phyloP scores from a whole-genome alignment of 2,113 vertebrate genomes.

The Channa argus region DNA sequence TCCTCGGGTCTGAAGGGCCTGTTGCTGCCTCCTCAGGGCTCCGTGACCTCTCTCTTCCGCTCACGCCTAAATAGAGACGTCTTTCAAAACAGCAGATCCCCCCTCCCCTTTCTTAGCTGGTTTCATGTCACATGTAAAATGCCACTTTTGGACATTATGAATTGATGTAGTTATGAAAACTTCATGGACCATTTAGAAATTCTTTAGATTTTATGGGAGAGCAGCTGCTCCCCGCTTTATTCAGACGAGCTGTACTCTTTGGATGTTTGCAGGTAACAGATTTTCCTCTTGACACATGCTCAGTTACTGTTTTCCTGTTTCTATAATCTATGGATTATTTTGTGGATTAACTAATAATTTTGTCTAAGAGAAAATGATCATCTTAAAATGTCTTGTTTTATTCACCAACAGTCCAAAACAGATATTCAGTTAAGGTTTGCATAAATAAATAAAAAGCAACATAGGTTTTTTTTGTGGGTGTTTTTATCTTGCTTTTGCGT shows the following conservation, averaged over 20 bases:
- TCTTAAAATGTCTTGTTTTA: no score
- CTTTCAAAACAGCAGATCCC: conserved; percentile 48
- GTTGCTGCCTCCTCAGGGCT: conserved; percentile 40
- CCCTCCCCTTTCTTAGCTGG: conserved; percentile 25
- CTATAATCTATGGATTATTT: no score
- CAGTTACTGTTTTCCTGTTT: no score
- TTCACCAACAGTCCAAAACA: no score
- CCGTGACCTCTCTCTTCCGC: conserved; percentile 29
- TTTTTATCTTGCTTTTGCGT: no score
- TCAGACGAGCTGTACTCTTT: background rate
- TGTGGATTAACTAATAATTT: no score
- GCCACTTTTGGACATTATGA: conserved; percentile 33
- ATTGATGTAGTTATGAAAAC: conserved; percentile 61
- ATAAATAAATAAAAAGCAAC: no score
- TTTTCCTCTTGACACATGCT: conserved; percentile 28
- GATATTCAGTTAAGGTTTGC: no score
- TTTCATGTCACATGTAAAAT: conserved; percentile 48
- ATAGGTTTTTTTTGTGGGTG: no score
- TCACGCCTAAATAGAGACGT: conserved; percentile 69
- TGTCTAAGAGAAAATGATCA: no score
- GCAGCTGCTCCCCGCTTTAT: conserved; percentile 47
- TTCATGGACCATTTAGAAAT: conserved; percentile 67
- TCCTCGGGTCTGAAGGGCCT: conserved; percentile 38
- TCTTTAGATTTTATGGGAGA: conserved; percentile 50
- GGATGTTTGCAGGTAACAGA: background rate